Conservation (phyloP, 2,113 vertebrate species). For the Bungarus multicinctus region DNA sequence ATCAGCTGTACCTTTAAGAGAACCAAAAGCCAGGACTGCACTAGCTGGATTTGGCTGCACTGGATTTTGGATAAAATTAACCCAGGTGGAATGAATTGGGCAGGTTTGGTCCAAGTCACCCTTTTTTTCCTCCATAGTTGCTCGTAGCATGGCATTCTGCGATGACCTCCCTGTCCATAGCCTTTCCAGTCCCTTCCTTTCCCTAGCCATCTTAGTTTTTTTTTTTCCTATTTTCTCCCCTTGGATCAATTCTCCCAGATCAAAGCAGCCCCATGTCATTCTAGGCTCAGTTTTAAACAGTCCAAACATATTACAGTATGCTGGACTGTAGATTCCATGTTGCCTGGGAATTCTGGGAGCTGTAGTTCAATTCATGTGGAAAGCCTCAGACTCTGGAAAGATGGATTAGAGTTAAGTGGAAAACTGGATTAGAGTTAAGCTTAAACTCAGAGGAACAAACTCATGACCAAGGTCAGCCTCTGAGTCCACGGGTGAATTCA, state of each 20-base stretch:
- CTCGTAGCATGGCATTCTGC: background rate
- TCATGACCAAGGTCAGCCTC: background rate
- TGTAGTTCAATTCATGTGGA: background rate
- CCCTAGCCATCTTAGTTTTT: background rate
- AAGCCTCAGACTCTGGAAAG: background rate
- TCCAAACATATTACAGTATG: background rate
- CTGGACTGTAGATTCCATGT: background rate
- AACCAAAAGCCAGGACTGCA: background rate
- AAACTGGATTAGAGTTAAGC: background rate
- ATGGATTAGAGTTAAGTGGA: background rate
- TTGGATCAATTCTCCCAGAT: background rate
- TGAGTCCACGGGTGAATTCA: background rate
- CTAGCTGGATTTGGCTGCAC: background rate
- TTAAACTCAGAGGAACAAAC: background rate
- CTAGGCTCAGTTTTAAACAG: background rate
- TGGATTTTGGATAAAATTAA: background rate
- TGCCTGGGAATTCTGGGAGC: background rate
- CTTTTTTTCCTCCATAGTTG: background rate
- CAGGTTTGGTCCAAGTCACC: background rate
- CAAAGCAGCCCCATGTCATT: background rate
- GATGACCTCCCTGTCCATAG: background rate
- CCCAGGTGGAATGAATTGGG: background rate
- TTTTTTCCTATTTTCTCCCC: background rate
- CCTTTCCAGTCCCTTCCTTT: background rate
- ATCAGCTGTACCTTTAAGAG: background rate